Conservation (phyloP, 2,797 vertebrate species). For the Benthosema pterotum region DNA sequence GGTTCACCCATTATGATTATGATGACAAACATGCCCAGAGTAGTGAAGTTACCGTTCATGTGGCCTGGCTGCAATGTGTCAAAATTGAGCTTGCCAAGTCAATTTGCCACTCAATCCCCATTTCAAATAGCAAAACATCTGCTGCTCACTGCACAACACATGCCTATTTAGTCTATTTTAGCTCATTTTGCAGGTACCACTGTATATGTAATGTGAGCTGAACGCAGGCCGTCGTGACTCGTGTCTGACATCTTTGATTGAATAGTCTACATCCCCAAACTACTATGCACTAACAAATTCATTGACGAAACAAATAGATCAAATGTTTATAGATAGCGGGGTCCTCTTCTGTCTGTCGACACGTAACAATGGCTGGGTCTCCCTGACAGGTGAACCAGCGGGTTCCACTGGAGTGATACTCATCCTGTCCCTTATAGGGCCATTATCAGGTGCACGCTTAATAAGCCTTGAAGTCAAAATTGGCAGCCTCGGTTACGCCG, state of each 20-base stretch:
- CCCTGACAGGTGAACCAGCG: slow-evolving; percentile 65
- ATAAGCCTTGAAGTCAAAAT: slow-evolving; percentile 73
- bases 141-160: too few species aligned
- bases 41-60: too few species aligned
- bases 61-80: too few species aligned
- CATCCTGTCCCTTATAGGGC: slow-evolving; percentile 50
- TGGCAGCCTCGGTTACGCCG: slow-evolving; percentile 67
- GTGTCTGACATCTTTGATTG: slow-evolving; percentile 9
- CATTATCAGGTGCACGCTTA: slow-evolving; percentile 74
- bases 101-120: too few species aligned
- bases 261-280: neutral
- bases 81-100: too few species aligned
- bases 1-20: too few species aligned
- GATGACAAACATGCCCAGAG: too few species aligned
- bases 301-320: neutral
- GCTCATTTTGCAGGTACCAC: too few species aligned
- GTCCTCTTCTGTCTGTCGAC: slow-evolving; percentile 37
- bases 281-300: neutral
- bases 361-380: slow-evolving; percentile 47
- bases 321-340: slow-evolving; percentile 14
- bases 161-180: too few species aligned
- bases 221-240: neutral
- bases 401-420: slow-evolving; percentile 55
- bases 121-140: too few species aligned
- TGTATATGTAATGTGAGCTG: neutral